phyloP scores from a whole-genome alignment of 1,140 invertebrate species.

The Macrotrachela quadricornifera region DNA sequence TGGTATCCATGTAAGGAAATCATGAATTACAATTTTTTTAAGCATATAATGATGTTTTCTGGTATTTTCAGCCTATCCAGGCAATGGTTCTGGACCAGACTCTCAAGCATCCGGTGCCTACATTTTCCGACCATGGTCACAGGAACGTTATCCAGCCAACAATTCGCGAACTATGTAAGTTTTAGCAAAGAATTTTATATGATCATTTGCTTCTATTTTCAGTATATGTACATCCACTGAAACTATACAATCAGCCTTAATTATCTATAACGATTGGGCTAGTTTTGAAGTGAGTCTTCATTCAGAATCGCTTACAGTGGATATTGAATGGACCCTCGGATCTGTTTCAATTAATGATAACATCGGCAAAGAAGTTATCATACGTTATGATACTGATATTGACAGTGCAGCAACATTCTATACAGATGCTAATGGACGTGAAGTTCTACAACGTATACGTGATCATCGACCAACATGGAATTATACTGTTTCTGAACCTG shows the following conservation, averaged over 20 bases:
- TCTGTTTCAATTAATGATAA: conserved; percentile 61
- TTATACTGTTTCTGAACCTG: conserved; percentile 38
- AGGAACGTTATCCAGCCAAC: neutral
- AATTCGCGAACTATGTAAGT: neutral
- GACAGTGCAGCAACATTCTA: conserved; percentile 49
- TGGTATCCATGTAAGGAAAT: too few species aligned
- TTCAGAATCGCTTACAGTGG: conserved; percentile 39
- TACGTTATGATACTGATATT: conserved; percentile 9
- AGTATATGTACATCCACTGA: neutral
- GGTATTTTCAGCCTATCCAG: conserved; percentile 7
- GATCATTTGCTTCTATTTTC: too few species aligned
- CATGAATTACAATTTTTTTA: neutral
- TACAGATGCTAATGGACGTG: conserved; percentile 79
- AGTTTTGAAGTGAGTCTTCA: conserved; percentile 58
- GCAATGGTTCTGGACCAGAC: conserved; percentile 17
- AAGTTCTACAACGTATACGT: conserved; percentile 45
- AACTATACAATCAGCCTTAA: neutral
- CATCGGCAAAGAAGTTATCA: conserved; percentile 8
- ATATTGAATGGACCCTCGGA: conserved; percentile 78
- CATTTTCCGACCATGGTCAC: neutral
- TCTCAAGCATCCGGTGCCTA: conserved; percentile 16
- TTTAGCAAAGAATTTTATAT: too few species aligned
- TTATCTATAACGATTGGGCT: conserved; percentile 45
- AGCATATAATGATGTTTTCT: too few species aligned
- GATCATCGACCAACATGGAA: conserved; percentile 54